Evolutionary conservation across 2,797 vertebrate species (phyloP), one percentile per base, ranked within the genome.

Genomic region (Acrossocheilus fasciatus): DNA sequence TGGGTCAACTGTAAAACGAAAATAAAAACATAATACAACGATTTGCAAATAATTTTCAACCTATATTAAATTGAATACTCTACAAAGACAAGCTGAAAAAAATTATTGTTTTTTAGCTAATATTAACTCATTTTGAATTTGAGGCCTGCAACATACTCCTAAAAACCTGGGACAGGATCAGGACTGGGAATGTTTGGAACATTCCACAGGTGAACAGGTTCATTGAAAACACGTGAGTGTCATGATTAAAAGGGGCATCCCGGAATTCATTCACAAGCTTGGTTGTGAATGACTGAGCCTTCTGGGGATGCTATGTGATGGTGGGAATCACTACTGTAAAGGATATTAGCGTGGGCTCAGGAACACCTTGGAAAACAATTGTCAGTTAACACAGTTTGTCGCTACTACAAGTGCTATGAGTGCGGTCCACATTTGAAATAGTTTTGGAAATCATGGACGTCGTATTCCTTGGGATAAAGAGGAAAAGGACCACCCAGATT

Each of bases 281-380:
- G 64, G 26, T 66, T 66, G 30, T 66, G 64, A 68, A 18, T 18
- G 30, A 68, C 64, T 68, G 64, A 68, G 11, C 6, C 64, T 68
- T 68, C 64, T 68, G 64, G 64, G 59, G n/a, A 62, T 62, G n/a
- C 59, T 62, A 62, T 62, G 59, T 62, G n/a, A 10, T 0, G 17
- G n/a, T 68, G 15, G 30, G 66, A 36, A 68, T 36, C 34, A 68
- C 15, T 9, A 68, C n/a, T 36, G 7, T 68, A 68, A 68, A 68
- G 64, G 30, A 68, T 68, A 68, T 30, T 34, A 30, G 36, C 11
- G 1, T 68, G 30, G 66, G 34, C 30, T 68, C 66, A 68, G 14
- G 66, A 36, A 68, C 66, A 68, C 30, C 34, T 68, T 68, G 66
- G 66, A 68, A 68, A 68, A 64, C 26, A 64, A 26, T 62, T 50